Evolutionary conservation across 2,888 invertebrate genomes (phyloP), one percentile per base, ranked within the genome.

Genomic region (Miltochrista miniata): DNA sequence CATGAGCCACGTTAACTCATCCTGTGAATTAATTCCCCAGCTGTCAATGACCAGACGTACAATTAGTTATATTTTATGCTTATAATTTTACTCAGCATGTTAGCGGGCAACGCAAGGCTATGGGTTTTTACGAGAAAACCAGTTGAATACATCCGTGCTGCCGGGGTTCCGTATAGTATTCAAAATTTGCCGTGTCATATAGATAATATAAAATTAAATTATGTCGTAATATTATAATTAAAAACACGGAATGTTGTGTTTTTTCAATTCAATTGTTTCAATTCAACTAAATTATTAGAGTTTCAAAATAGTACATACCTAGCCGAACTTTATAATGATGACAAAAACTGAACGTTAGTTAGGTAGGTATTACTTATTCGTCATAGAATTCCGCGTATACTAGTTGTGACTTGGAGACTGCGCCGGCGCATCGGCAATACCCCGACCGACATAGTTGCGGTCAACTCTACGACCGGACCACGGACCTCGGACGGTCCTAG

Each of bases 41-140:
- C 37, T 36, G 47, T 39, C 46, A 61, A 51, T 30, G 58, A 53
- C 66, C 24, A 49, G 39, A 40, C 44, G 43, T 30, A 30, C 30
- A 29, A 59, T 59, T 64, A 65, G 61, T 59, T 54, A 24, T 5
- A 24, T 24, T 24, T 4, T 24, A 53, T 53, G 48, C 56, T 42
- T 42, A 51, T 43, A 62, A 45, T 54, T 53, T 34, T 55, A 55
- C 51, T 58, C 39, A 54, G 49, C 51, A 36, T 57, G 58, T 54
- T 54, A 30, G 59, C 61, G 50, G 64, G 48, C 36, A 35, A 40
- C 35, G 29, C 56, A 52, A 56, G 66, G 63, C 54, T 59, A 54
- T 65, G 67, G 67, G 67, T 63, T 65, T 68, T 68, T 65, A 68
- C 68, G 30, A 51, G 55, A 65, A 58, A 68, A 65, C 67, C 57